Evolutionary conservation across 2,797 vertebrate species (phyloP).

Genomic region (Eleutherodactylus coqui): DNA sequence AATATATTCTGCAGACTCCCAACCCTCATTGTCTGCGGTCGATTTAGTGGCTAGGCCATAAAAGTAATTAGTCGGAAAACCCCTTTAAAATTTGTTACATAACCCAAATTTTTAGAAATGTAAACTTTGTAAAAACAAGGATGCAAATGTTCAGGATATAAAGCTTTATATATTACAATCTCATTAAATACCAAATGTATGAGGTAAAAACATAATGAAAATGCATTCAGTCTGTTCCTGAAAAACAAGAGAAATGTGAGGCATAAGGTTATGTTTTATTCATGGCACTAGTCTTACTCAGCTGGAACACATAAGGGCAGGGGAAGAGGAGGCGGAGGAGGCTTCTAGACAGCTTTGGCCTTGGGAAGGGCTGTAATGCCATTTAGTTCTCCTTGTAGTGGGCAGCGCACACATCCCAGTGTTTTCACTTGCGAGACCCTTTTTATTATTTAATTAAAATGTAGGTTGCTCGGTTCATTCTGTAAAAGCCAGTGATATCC

Average conservation of each 20-base stretch:
- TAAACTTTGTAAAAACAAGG: not conserved
- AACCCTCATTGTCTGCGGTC: not conserved
- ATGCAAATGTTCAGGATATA: not conserved
- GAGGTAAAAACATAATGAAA: constrained; percentile 32
- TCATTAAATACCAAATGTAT: constrained; percentile 25
- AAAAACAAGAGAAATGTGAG: constrained; percentile 26
- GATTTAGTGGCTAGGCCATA: not conserved
- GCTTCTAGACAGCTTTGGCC: constrained; percentile 15
- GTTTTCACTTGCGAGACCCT: not conserved
- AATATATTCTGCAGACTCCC: not conserved
- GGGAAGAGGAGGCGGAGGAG: constrained; percentile 17
- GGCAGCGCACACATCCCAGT: constrained; percentile 3
- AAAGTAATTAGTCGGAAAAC: no score
- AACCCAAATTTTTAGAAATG: not conserved
- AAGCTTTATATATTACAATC: constrained; percentile 21
- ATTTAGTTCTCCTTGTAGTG: not conserved
- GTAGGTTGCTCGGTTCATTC: not conserved
- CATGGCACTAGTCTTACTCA: constrained; percentile 29
- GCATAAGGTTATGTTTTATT: constrained; percentile 35
- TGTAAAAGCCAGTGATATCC: not conserved
- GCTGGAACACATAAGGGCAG: constrained; percentile 34
- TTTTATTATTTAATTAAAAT: not conserved
- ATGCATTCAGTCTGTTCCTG: constrained; percentile 30
- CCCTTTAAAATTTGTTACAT: not conserved
- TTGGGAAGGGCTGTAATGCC: constrained; percentile 6